Evolutionary conservation across 2,888 invertebrate species (phyloP), one percentile per base, ranked within the genome.

Genomic region (Allacma fusca): DNA sequence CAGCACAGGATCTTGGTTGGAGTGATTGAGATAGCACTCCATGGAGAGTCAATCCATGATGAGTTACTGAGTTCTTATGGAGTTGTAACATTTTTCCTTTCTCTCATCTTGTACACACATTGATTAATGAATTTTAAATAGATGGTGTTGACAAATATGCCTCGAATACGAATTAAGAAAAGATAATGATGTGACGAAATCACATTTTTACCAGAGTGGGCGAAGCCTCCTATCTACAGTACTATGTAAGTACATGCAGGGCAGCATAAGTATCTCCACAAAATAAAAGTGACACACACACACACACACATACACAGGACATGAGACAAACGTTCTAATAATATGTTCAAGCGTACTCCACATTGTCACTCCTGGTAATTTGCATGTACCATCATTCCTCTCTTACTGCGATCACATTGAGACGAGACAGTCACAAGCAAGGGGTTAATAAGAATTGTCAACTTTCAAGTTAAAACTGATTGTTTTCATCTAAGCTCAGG

Each of bases 71-170:
- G 19, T 50, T 19, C 16, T 19, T 13, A 50, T 62, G 23, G 62
- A 28, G 65, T 19, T 26, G n/a, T n/a, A 67, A 34, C 40, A 68
- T 23, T 68, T 40, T 68, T 68, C 40, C 34, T 9, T 40, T 40
- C 68, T 68, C 40, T 34, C 16, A 69, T 40, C 43, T 50, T 16
- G 23, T 19, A 43, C 43, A 23, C 26, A 28, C 24, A 50, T 70
- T 70, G 72, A 72, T 72, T 59, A 72, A 72, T 72, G 72, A 50
- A 72, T 72, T 72, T 72, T 59, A 72, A 72, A 72, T 72, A 72
- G 50, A 72, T 4, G 59, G 69, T 69, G 69, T 69, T 69, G 69
- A 69, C 69, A 69, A 69, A 69, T 69, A 40, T 69, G 44, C 69
- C 44, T 69, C 44, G 69, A 69, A 69, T 69, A 69, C 44, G 28